Evolutionary conservation across 2,888 invertebrate genomes (phyloP), one percentile per base, ranked within the genome.

Genomic region (Tenodera sinensis): DNA sequence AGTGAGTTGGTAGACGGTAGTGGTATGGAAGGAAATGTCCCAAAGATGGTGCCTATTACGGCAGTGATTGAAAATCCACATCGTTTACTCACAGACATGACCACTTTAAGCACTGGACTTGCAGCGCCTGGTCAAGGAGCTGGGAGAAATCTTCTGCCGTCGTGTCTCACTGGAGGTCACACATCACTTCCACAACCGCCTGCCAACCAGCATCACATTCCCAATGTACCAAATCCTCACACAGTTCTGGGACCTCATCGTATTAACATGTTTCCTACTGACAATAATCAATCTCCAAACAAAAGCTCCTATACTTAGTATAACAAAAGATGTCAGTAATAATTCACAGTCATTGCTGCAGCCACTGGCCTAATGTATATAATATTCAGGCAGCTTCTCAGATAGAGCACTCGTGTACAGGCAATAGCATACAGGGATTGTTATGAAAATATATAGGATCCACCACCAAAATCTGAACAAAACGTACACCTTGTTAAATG

Each of bases 221-320:
- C 84, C 71, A 83, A 82, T 30, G 88, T 82, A 34, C 54, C 83
- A 34, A 88, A 34, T 84, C 90, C 71, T 84, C 87, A 84, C 85
- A 71, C 85, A 81, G 28, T 89, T 4, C 81, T 87, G 27, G 84
- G 82, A 28, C 83, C 89, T 71, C 54, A 15, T 71, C 90, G 90
- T 20, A 83, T 90, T 20, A 89, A 88, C 83, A 89, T 90, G 90
- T 90, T 90, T 82, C 84, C 88, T 28, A 27, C 90, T 27, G 89
- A 89, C 87, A 81, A 89, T 83, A 89, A 89, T 86, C 54, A 71
- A 71, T 20, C 54, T 71, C 54, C 54, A 20, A 71, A 71, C 54
- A 71, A 71, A 71, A 71, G 54, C 54, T 71, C 54, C 20, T 71
- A 71, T 71, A 71, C 54, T 71, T 71, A 71, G 20, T 71, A 71